Conservation (phyloP, 1,140 invertebrate species). For the Ceratina japonica region DNA sequence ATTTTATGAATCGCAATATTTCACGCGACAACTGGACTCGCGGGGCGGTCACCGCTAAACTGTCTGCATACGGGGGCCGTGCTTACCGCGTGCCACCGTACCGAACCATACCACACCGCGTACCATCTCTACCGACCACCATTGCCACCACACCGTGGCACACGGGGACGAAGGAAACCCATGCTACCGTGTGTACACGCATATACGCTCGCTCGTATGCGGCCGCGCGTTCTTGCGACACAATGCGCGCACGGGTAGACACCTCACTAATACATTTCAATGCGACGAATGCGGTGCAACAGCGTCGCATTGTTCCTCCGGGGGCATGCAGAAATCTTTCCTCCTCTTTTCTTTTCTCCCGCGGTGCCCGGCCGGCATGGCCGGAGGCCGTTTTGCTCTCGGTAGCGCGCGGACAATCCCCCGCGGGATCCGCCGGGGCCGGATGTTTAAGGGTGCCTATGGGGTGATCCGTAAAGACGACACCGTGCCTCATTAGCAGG, state of each 20-base stretch:
- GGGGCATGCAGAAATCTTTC: constrained; percentile 55
- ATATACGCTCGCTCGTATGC: background rate
- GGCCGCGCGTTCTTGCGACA: constrained; percentile 17
- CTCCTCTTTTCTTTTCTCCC: constrained; percentile 43
- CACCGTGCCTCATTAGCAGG: constrained; percentile 51
- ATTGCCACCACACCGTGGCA: constrained; percentile 35
- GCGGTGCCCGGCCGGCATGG: background rate
- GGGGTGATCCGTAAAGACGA: constrained; percentile 61
- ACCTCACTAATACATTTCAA: constrained; percentile 56
- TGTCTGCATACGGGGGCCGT: constrained; percentile 74
- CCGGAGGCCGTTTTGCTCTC: constrained; percentile 29
- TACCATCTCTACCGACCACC: constrained; percentile 53
- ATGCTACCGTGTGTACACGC: background rate
- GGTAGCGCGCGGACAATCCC: constrained; percentile 30
- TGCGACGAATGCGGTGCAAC: constrained; percentile 61
- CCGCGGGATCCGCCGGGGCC: constrained; percentile 19
- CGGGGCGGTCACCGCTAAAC: constrained; percentile 77
- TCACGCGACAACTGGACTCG: constrained; percentile 78
- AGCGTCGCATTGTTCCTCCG: constrained; percentile 64
- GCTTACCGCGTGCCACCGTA: constrained; percentile 72
- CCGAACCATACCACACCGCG: constrained; percentile 67
- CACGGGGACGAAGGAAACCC: constrained; percentile 33
- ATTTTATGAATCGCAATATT: constrained; percentile 81
- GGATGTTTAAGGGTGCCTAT: constrained; percentile 49
- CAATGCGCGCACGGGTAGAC: constrained; percentile 41